These are phyloP conservation scores for Chrysotoxum bicinctum DNA, from an alignment of 2,888 invertebrate genomes.

Conservation along the genomic window DNA sequence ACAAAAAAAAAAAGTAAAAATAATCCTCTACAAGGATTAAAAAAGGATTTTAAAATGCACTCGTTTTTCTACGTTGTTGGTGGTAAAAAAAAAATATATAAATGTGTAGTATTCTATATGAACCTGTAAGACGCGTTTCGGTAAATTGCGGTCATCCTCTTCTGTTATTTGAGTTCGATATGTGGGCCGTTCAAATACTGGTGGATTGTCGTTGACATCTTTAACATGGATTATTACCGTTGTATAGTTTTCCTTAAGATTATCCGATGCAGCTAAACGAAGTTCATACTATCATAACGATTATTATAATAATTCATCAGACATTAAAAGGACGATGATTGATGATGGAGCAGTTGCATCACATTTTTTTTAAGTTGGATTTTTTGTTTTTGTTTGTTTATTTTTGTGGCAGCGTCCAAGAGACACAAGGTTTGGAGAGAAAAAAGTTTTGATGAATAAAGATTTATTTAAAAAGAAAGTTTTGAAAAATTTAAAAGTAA, in stretches of 20 bases:
- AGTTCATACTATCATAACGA: slow-evolving; percentile 89
- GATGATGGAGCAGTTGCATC: background rate
- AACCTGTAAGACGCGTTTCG: slow-evolving; percentile 96
- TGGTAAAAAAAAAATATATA: background rate
- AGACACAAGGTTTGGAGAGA: slow-evolving; percentile 24
- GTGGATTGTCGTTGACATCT: slow-evolving; percentile 99
- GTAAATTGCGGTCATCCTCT: slow-evolving; percentile 96
- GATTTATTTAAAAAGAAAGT: background rate
- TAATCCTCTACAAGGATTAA: slow-evolving; percentile 60
- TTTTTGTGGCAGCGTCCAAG: slow-evolving; percentile 12
- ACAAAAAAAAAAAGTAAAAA: slow-evolving; percentile 19
- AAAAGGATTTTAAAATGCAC: slow-evolving; percentile 38
- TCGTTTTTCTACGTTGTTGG: background rate
- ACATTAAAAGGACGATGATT: background rate
- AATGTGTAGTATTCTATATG: slow-evolving; percentile 59
- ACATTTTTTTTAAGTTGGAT: background rate
- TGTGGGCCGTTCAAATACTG: slow-evolving; percentile 96
- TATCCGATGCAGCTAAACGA: slow-evolving; percentile 96
- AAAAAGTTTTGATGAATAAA: background rate
- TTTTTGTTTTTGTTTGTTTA: background rate
- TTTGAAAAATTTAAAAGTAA: background rate
- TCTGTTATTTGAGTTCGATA: slow-evolving; percentile 98
- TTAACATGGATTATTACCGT: slow-evolving; percentile 98
- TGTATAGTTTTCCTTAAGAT: slow-evolving; percentile 98
- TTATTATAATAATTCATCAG: background rate